These are phyloP conservation scores for Myathropa florea DNA, from an alignment of 2,888 invertebrate species.

Conservation along the genomic window DNA sequence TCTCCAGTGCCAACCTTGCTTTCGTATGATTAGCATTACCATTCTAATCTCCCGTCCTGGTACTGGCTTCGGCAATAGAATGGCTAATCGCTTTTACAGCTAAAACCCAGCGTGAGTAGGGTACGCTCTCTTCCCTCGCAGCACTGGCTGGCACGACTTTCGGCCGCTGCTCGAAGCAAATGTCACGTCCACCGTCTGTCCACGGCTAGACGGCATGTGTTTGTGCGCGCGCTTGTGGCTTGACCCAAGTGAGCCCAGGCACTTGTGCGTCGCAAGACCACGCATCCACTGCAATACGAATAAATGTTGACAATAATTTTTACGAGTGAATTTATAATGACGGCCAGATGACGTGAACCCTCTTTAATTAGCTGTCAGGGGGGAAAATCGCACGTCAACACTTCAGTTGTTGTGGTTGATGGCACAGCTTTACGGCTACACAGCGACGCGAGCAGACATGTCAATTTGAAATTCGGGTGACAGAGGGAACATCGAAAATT, in stretches of 20 bases:
- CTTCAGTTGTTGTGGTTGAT: slow-evolving; percentile 2
- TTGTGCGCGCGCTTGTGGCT: not conserved
- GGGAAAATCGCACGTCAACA: slow-evolving; percentile 35
- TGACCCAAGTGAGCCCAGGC: slow-evolving; percentile 34
- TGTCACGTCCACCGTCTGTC: slow-evolving; percentile 35
- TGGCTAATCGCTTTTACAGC: slow-evolving; percentile 52
- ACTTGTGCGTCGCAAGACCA: not conserved
- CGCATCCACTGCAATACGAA: not conserved
- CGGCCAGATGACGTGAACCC: slow-evolving; percentile 29
- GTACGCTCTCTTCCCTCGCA: not conserved
- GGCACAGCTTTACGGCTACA: not conserved
- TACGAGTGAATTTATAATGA: slow-evolving; percentile 48
- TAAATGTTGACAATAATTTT: slow-evolving; percentile 13
- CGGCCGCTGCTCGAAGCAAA: slow-evolving; percentile 1
- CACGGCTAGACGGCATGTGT: slow-evolving; percentile 8
- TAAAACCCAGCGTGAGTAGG: not conserved
- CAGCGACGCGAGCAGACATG: slow-evolving; percentile 7
- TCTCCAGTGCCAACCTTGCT: slow-evolving; percentile 34
- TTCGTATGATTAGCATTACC: slow-evolving; percentile 65
- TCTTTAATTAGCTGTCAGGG: slow-evolving; percentile 35
- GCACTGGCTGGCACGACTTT: not conserved
- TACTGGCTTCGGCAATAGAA: slow-evolving; percentile 32
- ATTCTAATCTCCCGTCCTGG: slow-evolving; percentile 58
- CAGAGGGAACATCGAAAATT: slow-evolving; percentile 34
- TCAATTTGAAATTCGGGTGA: slow-evolving; percentile 13